Base-by-base conservation (phyloP, 2,113 vertebrate genomes). In the Poeciliopsis occidentalis region DNA sequence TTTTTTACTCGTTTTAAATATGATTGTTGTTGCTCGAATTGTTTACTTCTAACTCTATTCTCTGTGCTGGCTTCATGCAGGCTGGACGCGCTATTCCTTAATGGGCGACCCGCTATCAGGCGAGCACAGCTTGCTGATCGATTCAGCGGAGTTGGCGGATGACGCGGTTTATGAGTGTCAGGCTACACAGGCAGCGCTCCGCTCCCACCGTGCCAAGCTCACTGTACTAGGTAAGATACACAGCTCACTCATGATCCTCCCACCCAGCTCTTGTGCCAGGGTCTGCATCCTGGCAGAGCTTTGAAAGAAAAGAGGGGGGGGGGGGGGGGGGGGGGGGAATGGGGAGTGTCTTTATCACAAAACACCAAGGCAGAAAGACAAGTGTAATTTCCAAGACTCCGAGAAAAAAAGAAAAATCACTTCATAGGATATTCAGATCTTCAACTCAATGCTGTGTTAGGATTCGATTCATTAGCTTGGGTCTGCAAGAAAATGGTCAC, bases 141-240 rank as follows among this genome's bases (percentile, higher is more conserved):
- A 95, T 82, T 93, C 93, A 0, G 95, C 95, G 63, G 96, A 97
- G 81, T 92, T 96, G 73, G 94, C 91, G 22, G 97, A 98, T 71
- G 96, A 98, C 78, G 96, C 96, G 0, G 89, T 93, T 6, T 97
- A 97, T 26, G 96, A 98, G 86, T 98, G 96, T 91, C 97, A 97
- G 88, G 97, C 96, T 41, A 96, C 96, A 2, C 96, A 97, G 91
- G 96, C 96, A 0, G 96, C 84, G 0, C 93, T 98, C 80, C 94
- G 96, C 82, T 98, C 97, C 8, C 94, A 96, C 81, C 93, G 95
- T 31, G 97, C 96, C 88, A 95, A 90, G 71, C 85, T 98, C 83
- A 97, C 94, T 1, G 94, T 97, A 68, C 92, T 96, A 85, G 94
- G 96, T 98, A 90, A 95, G 94, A 91, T 84, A 87, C 85, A 75